A percentile compares a stretch with the other conserved stretches of the same genome.
Evolutionary conservation across 2,888 invertebrate species (phyloP).

Genomic region (Crematogaster levior): DNA sequence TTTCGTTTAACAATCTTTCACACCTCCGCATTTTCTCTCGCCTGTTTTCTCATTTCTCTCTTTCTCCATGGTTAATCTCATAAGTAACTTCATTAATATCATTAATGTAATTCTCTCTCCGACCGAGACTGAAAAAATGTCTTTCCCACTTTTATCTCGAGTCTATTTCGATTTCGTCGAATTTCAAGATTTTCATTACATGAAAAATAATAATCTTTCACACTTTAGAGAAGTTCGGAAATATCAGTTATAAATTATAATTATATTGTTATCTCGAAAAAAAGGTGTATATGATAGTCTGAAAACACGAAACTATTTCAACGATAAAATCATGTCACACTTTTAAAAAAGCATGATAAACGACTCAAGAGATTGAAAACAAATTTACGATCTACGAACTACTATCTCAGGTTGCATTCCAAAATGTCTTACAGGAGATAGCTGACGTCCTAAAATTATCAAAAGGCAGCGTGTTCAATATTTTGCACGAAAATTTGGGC

Average conservation of each 20-base stretch:
- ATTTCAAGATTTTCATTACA: background rate
- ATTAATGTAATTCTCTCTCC: background rate
- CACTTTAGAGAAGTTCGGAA: background rate
- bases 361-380: background rate
- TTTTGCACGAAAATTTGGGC: too few relatives aligned
- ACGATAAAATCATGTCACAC: background rate
- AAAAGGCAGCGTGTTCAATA: too few relatives aligned
- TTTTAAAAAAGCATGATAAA: background rate
- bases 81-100: conserved; percentile 62
- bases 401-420: background rate
- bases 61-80: conserved; percentile 45
- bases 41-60: background rate
- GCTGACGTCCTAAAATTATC: too few relatives aligned
- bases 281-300: background rate
- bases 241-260: background rate
- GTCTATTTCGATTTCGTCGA: background rate
- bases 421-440: too few relatives aligned
- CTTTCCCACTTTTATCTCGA: background rate
- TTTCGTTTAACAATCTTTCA: conserved; percentile 62
- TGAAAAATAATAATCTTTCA: background rate
- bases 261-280: background rate
- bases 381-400: background rate
- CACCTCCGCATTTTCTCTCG: conserved; percentile 40
- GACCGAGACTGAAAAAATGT: conserved; percentile 39
- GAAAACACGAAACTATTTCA: background rate